Evolutionary conservation across 2,113 vertebrate species (phyloP).

Genomic region (Andinoacara biseriatus): DNA sequence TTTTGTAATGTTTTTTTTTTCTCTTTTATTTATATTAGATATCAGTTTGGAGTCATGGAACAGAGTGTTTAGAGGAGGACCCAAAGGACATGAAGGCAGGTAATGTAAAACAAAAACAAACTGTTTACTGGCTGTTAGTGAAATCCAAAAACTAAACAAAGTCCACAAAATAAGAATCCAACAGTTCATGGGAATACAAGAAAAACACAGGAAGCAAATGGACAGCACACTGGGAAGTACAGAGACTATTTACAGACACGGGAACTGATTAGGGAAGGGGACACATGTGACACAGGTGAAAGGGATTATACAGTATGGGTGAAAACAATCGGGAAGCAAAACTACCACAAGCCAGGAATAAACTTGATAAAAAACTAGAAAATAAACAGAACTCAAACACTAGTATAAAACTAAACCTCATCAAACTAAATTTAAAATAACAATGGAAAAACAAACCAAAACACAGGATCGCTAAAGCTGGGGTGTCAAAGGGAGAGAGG

Average conservation of each 20-base stretch:
- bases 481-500: constrained; percentile 14
- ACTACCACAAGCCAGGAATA: too few species aligned
- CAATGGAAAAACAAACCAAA: neutral
- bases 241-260: neutral
- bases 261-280: too few species aligned
- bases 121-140: too few species aligned
- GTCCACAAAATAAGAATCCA: too few species aligned
- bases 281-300: too few species aligned
- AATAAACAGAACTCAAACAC: neutral
- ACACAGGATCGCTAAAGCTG: neutral
- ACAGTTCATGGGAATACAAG: too few species aligned
- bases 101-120: too few species aligned
- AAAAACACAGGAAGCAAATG: too few species aligned
- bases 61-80: neutral
- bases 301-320: neutral
- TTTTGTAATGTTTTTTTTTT: neutral
- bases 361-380: neutral
- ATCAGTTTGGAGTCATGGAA: neutral
- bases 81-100: too few species aligned
- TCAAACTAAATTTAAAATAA: neutral
- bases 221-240: too few species aligned
- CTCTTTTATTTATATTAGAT: neutral
- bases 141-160: too few species aligned
- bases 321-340: neutral
- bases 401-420: neutral